Conservation (phyloP, 2,797 vertebrate genomes). For the Microctenopoma stevenorrisi region DNA sequence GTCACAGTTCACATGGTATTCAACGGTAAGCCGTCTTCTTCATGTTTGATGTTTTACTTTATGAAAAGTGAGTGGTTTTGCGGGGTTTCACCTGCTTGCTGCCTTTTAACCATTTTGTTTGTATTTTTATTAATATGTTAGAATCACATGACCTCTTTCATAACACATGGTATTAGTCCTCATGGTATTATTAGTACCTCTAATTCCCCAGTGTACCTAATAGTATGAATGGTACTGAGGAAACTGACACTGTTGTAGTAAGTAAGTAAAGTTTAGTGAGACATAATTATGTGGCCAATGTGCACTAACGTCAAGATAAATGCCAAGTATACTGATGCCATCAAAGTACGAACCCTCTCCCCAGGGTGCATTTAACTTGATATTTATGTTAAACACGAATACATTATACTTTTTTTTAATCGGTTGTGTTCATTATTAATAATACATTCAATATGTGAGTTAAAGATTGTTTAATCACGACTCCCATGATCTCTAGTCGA, state of each 20-base stretch:
- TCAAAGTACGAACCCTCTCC: background rate
- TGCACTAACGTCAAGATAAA: background rate
- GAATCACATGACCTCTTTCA: background rate
- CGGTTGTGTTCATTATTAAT: too few relatives aligned
- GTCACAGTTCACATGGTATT: slow-evolving; percentile 48
- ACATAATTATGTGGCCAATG: too few relatives aligned
- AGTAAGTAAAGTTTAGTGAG: too few relatives aligned
- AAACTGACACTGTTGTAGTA: background rate
- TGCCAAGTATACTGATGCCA: background rate
- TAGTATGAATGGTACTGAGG: background rate
- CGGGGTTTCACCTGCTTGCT: slow-evolving; percentile 2
- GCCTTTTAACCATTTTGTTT: background rate
- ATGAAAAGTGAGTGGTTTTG: background rate
- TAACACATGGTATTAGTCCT: background rate
- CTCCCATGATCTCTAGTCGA: background rate
- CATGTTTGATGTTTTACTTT: background rate
- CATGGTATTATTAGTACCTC: background rate
- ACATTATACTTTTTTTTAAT: too few relatives aligned
- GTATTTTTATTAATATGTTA: background rate
- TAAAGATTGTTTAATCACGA: background rate
- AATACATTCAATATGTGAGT: background rate
- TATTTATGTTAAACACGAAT: too few relatives aligned
- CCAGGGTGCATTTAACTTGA: too few relatives aligned
- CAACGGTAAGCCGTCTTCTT: slow-evolving; percentile 61
- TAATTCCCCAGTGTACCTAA: background rate